Evolutionary conservation across 30 jellyfish, hydroid and myxozoan species (phyloP).

Genomic region (Turritopsis rubra): DNA sequence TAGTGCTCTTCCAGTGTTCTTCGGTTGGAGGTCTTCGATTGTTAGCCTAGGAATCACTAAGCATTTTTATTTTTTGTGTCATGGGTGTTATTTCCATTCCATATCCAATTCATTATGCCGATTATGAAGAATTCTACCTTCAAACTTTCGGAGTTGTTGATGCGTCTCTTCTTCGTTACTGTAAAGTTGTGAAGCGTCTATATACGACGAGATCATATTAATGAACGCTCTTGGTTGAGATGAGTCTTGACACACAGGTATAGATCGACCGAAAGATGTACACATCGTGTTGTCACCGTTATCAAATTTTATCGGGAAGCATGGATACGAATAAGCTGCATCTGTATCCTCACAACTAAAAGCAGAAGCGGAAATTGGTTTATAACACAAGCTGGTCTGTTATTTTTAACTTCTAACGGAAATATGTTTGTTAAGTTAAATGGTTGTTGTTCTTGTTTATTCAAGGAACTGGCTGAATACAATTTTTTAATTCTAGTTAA

Average conservation of each 20-base stretch:
- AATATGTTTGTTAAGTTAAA: too few relatives aligned
- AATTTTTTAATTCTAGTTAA: too few relatives aligned
- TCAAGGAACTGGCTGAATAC: too few relatives aligned
- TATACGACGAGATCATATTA: conserved; percentile 51
- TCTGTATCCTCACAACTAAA: conserved; percentile 57
- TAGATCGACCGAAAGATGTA: conserved; percentile 24
- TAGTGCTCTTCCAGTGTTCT: too few relatives aligned
- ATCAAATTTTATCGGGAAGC: conserved; percentile 73
- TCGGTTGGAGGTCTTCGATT: too few relatives aligned
- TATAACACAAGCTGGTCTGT: too few relatives aligned
- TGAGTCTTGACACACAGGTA: neutral
- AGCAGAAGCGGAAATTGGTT: neutral
- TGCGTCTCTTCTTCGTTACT: conserved; percentile 20
- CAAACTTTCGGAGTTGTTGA: neutral
- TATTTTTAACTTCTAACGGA: neutral
- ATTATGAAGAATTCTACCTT: too few relatives aligned
- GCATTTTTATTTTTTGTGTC: too few relatives aligned
- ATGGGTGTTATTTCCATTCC: too few relatives aligned
- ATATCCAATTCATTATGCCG: too few relatives aligned
- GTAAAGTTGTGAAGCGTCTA: conserved; percentile 58
- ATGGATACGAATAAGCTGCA: conserved; percentile 50
- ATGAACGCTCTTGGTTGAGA: conserved; percentile 47
- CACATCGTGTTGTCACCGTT: conserved; percentile 48
- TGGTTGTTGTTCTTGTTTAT: too few relatives aligned
- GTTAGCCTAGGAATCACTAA: too few relatives aligned